Percentiles rank a stretch among this genome's conserved stretches.
phyloP scores from a whole-genome alignment of 2,888 invertebrate species.

The Antheraea yamamai region DNA sequence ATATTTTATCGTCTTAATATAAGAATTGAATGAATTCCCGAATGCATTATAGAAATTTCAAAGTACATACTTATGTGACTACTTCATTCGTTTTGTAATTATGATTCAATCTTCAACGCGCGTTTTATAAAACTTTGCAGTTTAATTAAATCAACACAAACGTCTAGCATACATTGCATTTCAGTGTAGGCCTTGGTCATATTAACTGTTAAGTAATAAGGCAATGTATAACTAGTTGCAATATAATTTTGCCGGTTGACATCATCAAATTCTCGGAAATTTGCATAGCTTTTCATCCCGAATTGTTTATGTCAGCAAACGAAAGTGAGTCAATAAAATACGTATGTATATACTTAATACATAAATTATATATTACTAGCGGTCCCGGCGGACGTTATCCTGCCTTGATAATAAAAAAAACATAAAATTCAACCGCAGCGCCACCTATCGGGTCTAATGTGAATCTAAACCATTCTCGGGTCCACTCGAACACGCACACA shows the following conservation, averaged over 20 bases:
- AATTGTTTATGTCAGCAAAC: not conserved
- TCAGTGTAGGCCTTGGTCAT: not conserved
- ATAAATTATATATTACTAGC: too few relatives aligned
- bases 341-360: not conserved
- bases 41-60: not conserved
- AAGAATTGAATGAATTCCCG: not conserved
- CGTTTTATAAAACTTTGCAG: not conserved
- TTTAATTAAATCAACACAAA: not conserved
- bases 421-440: too few relatives aligned
- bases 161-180: not conserved
- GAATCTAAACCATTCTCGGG: too few relatives aligned
- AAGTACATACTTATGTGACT: not conserved
- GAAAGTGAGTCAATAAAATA: not conserved
- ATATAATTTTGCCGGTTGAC: slow-evolving; percentile 38
- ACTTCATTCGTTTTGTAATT: not conserved
- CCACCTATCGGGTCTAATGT: too few relatives aligned
- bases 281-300: slow-evolving; percentile 23
- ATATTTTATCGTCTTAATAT: not conserved
- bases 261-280: slow-evolving; percentile 64
- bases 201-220: not conserved
- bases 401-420: too few relatives aligned
- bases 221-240: slow-evolving; percentile 10
- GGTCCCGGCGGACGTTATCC: too few relatives aligned
- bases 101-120: not conserved
- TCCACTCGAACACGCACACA: too few relatives aligned